Evolutionary conservation across 2,888 invertebrate species (phyloP), one percentile per base, ranked within the genome.

Genomic region (Pyrocoelia pectoralis): DNA sequence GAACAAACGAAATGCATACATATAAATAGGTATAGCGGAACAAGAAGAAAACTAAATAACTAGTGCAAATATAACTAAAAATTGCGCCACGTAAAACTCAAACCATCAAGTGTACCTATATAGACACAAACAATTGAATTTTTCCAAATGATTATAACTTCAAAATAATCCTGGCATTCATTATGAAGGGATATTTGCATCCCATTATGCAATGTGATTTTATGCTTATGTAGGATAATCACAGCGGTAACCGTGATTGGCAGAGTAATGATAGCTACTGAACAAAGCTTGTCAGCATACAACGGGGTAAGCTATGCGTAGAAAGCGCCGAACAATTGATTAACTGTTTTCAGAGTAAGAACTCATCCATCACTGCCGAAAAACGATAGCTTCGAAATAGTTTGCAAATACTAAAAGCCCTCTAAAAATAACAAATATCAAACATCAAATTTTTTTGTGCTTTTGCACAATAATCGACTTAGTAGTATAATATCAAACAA

Each of bases 291-390:
- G 77, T 77, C 78, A 75, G 75, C 73, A 74, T 74, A 78, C 77
- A 77, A 76, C 76, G 72, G 77, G 72, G 73, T 73, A 76, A 74
- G 74, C 73, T 76, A 69, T 73, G 75, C 73, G 74, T 74, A 74
- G 70, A 68, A 69, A 68, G 73, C 69, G 72, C 73, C 74, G 72
- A 77, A 79, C 79, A 80, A 79, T 80, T 80, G 80, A 80, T 80
- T 80, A 79, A 79, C 79, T 74, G 80, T 80, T 80, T 80, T 79
- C 79, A 77, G 78, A 72, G 76, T 78, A 74, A 76, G 75, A 74
- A 74, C 74, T 76, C 79, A 80, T 80, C 77, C 77, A 80, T 80
- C 80, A 80, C 76, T 73, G 76, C 70, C 72, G 70, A 68, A 65
- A 24, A 65, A 68, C 67, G 70, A 66, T 46, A 46, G 46, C 46